Evolutionary conservation across 2,888 invertebrate genomes (phyloP), one percentile per base, ranked within the genome.

Genomic region (Zeuzera pyrina): DNA sequence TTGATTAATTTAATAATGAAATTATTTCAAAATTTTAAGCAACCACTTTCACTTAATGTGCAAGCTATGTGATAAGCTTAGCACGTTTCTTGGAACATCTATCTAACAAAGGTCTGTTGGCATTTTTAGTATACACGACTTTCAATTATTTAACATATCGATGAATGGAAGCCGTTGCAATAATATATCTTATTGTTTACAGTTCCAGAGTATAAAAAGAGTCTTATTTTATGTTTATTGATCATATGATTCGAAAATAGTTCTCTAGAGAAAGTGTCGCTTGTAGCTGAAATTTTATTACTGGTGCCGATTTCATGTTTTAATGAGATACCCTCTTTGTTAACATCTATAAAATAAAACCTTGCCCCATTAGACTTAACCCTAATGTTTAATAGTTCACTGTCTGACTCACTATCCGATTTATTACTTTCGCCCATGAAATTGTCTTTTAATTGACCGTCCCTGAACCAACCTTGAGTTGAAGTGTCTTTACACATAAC

Each of bases 231-330:
- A 33, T 43, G 35, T 5, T n/a, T 14, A 8, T 10, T 12, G 3
- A 42, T 29, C 2, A 12, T n/a, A 16, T 34, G 29, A 24, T 31
- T 2, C 1, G 15, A 6, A 33, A 41, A 36, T 7, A 22, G 3
- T n/a, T n/a, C n/a, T 2, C 12, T 12, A 2, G 19, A 21, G 3
- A n/a, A n/a, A n/a, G n/a, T n/a, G n/a, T 42, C 30, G 15, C 24
- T 35, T 7, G 39, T 36, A 1, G 42, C 39, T 14, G 42, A 34
- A 6, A 42, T 39, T 1, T 33, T 28, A 14, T 36, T 41, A 2
- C 39, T 39, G 1, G 39, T 43, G 23, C 41, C 43, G 2, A 44
- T 30, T 12, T 40, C 36, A 26, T 31, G 40, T 8, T 34, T n/a
- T 0, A 38, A n/a, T 2, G n/a, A n/a, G n/a, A n/a, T n/a, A n/a